Conservation (phyloP, 2,113 vertebrate genomes). For the Proterorhinus semilunaris region DNA sequence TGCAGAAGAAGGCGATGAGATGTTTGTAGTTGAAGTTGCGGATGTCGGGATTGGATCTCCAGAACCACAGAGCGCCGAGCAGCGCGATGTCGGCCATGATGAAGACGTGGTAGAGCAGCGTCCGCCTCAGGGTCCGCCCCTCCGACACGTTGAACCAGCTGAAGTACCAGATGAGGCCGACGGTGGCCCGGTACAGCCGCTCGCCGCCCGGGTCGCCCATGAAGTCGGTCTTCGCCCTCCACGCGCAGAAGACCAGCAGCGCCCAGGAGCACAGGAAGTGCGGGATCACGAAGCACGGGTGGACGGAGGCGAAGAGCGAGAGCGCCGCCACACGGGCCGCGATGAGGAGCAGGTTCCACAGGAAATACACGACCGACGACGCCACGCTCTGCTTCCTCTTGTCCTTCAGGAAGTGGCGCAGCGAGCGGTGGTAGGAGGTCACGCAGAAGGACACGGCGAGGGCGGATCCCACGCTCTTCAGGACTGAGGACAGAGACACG, state of each 20-base stretch:
- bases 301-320: constrained; percentile 77
- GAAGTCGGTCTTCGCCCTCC: constrained; percentile 72
- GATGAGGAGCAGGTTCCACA: constrained; percentile 86
- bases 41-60: constrained; percentile 29
- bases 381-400: constrained; percentile 51
- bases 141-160: constrained; percentile 82
- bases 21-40: rapidly evolving
- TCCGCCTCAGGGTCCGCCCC: constrained; percentile 58
- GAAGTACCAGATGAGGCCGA: constrained; percentile 86
- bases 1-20: neutral
- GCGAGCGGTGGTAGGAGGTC: constrained; percentile 79
- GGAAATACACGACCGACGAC: constrained; percentile 47
- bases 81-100: constrained; percentile 74
- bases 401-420: constrained; percentile 80
- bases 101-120: constrained; percentile 76
- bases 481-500: constrained; percentile 42
- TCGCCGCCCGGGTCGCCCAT: constrained; percentile 73
- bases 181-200: constrained; percentile 77
- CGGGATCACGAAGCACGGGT: constrained; percentile 67
- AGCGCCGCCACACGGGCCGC: constrained; percentile 74
- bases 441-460: constrained; percentile 42
- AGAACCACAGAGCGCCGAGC: constrained; percentile 75
- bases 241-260: constrained; percentile 76
- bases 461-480: constrained; percentile 38
- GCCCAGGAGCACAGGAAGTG: constrained; percentile 81